phyloP scores from a whole-genome alignment of 1,140 invertebrate genomes.

The Neomicropteryx cornuta region DNA sequence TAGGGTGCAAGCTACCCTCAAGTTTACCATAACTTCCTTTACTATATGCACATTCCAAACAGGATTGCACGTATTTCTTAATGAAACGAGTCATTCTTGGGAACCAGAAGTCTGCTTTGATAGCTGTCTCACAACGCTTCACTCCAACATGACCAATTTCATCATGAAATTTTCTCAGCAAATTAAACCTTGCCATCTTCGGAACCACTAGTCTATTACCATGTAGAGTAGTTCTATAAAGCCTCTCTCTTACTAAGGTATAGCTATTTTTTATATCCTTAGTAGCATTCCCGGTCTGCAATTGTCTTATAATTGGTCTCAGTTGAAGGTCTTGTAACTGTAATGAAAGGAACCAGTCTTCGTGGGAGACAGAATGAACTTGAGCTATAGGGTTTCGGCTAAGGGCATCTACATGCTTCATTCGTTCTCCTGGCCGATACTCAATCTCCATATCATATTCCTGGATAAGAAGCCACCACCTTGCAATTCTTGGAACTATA shows the following conservation, averaged over 20 bases:
- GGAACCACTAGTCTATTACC: constrained; percentile 18
- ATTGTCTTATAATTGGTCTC: constrained; percentile 8
- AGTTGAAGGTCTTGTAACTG: constrained; percentile 16
- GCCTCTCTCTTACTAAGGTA: constrained; percentile 11
- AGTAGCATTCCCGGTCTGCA: constrained; percentile 3
- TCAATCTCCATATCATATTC: constrained; percentile 14
- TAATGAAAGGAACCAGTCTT: constrained; percentile 16
- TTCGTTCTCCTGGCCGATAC: constrained; percentile 11
- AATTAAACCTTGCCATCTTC: constrained; percentile 14
- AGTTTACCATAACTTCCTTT: constrained; percentile 10
- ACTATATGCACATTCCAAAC: constrained; percentile 16
- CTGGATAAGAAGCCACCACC: constrained; percentile 16
- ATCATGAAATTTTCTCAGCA: constrained; percentile 10
- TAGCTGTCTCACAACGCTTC: constrained; percentile 12
- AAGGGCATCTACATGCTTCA: constrained; percentile 3
- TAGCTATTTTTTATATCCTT: constrained; percentile 13
- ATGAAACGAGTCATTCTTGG: constrained; percentile 17
- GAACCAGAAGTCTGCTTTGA: constrained; percentile 18
- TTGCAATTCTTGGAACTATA: constrained; percentile 15
- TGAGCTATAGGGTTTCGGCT: background rate
- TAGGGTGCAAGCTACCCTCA: constrained; percentile 8
- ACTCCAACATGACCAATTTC: constrained; percentile 18
- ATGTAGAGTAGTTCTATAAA: constrained; percentile 15
- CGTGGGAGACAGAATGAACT: constrained; percentile 11
- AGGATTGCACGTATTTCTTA: constrained; percentile 13